These are phyloP conservation scores for Gortyna flavago DNA, from an alignment of 2,888 invertebrate genomes.

Conservation along the genomic window DNA sequence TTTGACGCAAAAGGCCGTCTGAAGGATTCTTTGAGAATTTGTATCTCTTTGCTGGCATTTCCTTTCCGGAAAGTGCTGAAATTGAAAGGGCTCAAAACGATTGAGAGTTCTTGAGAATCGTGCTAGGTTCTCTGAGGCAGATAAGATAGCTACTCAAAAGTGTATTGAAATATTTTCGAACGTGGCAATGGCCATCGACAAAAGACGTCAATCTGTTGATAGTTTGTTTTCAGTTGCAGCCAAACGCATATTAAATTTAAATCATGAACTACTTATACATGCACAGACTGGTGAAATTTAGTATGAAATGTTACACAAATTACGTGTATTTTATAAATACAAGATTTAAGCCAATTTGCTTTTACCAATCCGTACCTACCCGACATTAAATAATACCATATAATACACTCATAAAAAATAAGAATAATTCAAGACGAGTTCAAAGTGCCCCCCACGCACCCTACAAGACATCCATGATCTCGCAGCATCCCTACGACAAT, in stretches of 20 bases:
- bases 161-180: background rate
- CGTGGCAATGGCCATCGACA: background rate
- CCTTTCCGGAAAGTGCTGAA: constrained; percentile 10
- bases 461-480: constrained; percentile 34
- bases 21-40: constrained; percentile 23
- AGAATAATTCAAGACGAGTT: constrained; percentile 30
- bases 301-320: background rate
- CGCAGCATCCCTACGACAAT: constrained; percentile 64
- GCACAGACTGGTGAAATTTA: background rate
- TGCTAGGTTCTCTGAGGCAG: background rate
- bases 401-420: background rate
- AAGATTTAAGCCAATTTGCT: background rate
- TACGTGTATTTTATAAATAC: background rate
- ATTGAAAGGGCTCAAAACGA: constrained; percentile 17
- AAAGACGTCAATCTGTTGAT: background rate
- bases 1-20: constrained; percentile 9
- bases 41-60: constrained; percentile 2
- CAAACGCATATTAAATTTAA: background rate
- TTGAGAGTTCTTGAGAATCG: background rate
- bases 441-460: constrained; percentile 18
- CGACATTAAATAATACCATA: background rate
- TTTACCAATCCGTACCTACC: background rate
- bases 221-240: background rate
- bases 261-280: background rate
- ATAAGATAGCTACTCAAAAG: background rate